Evolutionary conservation across 2,888 invertebrate species (phyloP).

Genomic region (Cryptocephalus primarius): DNA sequence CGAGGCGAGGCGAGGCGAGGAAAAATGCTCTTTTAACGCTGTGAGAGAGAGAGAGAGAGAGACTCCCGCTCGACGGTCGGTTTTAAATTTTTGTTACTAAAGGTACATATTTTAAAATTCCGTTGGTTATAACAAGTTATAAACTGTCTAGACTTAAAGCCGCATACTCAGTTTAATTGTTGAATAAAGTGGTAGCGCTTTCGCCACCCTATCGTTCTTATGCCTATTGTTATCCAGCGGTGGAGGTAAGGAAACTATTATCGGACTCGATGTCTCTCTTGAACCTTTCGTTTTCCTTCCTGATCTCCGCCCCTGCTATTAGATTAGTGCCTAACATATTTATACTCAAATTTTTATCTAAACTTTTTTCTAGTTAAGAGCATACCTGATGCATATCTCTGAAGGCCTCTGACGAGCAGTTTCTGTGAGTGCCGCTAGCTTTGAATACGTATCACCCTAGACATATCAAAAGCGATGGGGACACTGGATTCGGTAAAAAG

Average conservation of each 20-base stretch:
- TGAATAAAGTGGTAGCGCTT: constrained; percentile 26
- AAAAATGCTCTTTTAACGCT: no score
- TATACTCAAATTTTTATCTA: constrained; percentile 27
- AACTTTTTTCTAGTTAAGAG: constrained; percentile 6
- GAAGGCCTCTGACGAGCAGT: constrained; percentile 13
- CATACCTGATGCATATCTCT: constrained; percentile 4
- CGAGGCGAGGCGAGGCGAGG: no score
- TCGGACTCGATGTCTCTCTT: background rate
- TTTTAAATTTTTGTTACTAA: no score
- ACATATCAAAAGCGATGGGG: constrained; percentile 10
- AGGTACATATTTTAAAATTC: no score
- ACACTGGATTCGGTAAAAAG: no score
- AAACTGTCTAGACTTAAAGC: constrained; percentile 7
- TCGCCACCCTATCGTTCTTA: constrained; percentile 29
- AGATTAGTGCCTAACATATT: constrained; percentile 34
- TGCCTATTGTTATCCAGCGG: constrained; percentile 19
- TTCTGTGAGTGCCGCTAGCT: constrained; percentile 16
- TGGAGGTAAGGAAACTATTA: background rate
- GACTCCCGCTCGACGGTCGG: no score
- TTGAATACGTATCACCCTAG: constrained; percentile 18
- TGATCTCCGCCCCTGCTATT: constrained; percentile 14
- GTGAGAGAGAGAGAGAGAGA: no score
- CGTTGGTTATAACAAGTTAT: no score
- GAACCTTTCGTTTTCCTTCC: background rate
- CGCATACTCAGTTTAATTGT: constrained; percentile 16